phyloP scores from a whole-genome alignment of 1,140 invertebrate genomes.

The Drosophila arizonae region DNA sequence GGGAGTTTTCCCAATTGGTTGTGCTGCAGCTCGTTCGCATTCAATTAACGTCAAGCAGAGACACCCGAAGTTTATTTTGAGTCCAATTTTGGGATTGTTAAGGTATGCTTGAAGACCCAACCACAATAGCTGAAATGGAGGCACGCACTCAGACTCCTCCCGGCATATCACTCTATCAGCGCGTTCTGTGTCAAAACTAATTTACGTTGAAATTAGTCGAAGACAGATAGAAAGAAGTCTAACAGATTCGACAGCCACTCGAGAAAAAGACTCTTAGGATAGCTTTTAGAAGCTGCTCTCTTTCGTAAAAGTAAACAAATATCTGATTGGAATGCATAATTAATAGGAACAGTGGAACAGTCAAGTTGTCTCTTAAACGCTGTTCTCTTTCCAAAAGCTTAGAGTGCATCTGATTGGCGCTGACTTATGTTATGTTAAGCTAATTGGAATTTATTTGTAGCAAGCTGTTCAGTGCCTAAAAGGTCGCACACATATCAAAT shows the following conservation, averaged over 20 bases:
- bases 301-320: not conserved
- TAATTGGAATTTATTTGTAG: conserved; percentile 6
- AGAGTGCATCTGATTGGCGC: not conserved
- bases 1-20: conserved; percentile 16
- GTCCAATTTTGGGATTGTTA: conserved; percentile 15
- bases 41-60: conserved; percentile 68
- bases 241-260: conserved; percentile 32
- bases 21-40: conserved; percentile 66
- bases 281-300: conserved; percentile 6
- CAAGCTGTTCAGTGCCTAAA: conserved; percentile 15
- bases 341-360: too few species aligned
- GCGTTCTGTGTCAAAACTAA: conserved; percentile 61
- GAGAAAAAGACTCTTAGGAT: conserved; percentile 22
- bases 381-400: too few species aligned
- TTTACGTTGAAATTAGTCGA: conserved; percentile 62
- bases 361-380: too few species aligned
- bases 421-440: not conserved
- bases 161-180: conserved; percentile 65
- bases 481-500: conserved; percentile 16
- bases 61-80: conserved; percentile 16
- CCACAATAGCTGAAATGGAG: not conserved
- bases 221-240: conserved; percentile 26
- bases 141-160: conserved; percentile 5
- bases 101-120: conserved; percentile 36
- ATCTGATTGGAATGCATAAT: too few species aligned